These are phyloP conservation scores for Choristoneura fumiferana DNA, from an alignment of 1,140 invertebrate species.

Conservation along the genomic window DNA sequence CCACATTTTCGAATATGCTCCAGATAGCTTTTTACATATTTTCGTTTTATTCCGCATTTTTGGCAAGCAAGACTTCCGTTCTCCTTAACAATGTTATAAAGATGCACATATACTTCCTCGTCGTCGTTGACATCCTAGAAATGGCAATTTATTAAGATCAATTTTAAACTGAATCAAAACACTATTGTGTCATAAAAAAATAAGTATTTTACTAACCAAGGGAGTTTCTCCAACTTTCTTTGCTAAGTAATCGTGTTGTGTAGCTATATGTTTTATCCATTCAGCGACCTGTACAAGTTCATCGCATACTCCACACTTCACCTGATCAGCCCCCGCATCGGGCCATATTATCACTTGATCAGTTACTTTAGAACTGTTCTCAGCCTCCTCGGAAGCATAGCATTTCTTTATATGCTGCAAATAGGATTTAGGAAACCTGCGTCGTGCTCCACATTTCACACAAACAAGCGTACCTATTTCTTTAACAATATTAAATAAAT, in stretches of 20 bases:
- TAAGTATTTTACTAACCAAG: constrained; percentile 35
- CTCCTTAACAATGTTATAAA: constrained; percentile 30
- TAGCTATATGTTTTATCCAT: constrained; percentile 72
- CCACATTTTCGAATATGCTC: constrained; percentile 39
- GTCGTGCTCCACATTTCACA: not conserved
- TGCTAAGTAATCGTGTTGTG: constrained; percentile 58
- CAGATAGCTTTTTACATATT: constrained; percentile 45
- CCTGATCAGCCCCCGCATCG: not conserved
- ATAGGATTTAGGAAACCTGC: constrained; percentile 6
- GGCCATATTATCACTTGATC: not conserved
- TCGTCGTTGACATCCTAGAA: constrained; percentile 39
- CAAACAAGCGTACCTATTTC: not conserved
- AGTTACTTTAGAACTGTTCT: not conserved
- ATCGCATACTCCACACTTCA: constrained; percentile 42
- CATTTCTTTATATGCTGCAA: not conserved
- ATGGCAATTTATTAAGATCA: too few species aligned
- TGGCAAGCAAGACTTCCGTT: constrained; percentile 37
- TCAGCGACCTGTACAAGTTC: constrained; percentile 40
- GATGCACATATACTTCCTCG: constrained; percentile 33
- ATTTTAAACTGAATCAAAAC: too few species aligned
- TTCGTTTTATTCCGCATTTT: constrained; percentile 41
- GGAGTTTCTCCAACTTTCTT: constrained; percentile 38
- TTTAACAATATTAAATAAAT: not conserved
- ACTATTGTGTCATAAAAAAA: not conserved
- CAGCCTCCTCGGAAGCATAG: not conserved